Percentiles rank a stretch among this genome's conserved stretches.
Evolutionary conservation across 2,888 invertebrate genomes (phyloP).

Genomic region (Emesis castigata): DNA sequence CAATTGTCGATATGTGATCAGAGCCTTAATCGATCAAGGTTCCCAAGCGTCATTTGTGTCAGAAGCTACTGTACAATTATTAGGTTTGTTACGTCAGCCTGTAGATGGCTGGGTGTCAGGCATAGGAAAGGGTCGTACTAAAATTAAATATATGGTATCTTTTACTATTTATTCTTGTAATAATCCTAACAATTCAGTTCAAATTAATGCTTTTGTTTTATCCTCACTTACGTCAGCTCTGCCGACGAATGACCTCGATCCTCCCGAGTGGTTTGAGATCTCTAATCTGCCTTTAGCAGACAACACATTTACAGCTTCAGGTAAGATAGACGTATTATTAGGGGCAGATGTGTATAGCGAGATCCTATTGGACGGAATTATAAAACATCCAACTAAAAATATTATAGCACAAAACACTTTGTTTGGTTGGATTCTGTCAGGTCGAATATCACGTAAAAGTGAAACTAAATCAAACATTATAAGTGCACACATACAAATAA

Average conservation of each 20-base stretch:
- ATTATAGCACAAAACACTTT: conserved; percentile 54
- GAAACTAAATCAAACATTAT: background rate
- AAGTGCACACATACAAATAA: background rate
- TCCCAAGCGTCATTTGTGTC: conserved; percentile 60
- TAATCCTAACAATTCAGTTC: conserved; percentile 18
- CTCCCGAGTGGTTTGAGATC: conserved; percentile 47
- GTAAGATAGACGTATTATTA: conserved; percentile 53
- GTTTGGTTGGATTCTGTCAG: conserved; percentile 64
- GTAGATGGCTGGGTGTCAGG: conserved; percentile 56
- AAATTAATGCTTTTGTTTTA: conserved; percentile 62
- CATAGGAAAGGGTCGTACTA: conserved; percentile 45
- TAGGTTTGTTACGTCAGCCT: conserved; percentile 40
- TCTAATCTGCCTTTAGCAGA: conserved; percentile 52
- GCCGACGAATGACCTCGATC: conserved; percentile 22
- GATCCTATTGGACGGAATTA: conserved; percentile 36
- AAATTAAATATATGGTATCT: conserved; percentile 43
- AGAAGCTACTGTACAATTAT: conserved; percentile 48
- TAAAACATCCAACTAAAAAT: conserved; percentile 28
- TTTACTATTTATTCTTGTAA: conserved; percentile 40
- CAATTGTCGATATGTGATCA: background rate
- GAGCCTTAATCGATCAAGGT: conserved; percentile 58
- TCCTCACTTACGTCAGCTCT: conserved; percentile 31
- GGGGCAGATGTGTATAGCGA: conserved; percentile 52
- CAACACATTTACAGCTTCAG: conserved; percentile 42
- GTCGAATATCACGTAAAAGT: conserved; percentile 11